These are phyloP conservation scores for Drosophila setifemur DNA, from an alignment of 1,140 invertebrate genomes.

Conservation along the genomic window DNA sequence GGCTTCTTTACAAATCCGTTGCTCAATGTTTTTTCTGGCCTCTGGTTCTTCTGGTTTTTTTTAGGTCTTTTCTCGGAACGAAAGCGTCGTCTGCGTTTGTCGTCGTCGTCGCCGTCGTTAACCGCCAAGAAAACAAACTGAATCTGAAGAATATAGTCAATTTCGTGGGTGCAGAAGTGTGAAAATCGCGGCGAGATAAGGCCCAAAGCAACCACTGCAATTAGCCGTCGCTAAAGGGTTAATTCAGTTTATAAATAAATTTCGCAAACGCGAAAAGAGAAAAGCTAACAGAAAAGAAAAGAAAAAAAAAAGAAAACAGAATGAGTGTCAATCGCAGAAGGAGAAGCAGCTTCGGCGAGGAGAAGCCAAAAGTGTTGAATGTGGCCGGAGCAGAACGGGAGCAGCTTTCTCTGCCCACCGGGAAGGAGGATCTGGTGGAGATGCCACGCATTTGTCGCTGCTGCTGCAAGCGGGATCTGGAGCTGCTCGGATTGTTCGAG, in stretches of 20 bases:
- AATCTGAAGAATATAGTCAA: constrained; percentile 7
- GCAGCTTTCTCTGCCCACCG: constrained; percentile 39
- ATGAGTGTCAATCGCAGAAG: constrained; percentile 62
- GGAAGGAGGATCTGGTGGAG: constrained; percentile 19
- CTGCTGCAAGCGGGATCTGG: constrained; percentile 59
- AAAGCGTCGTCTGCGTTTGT: constrained; percentile 41
- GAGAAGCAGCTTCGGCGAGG: constrained; percentile 8
- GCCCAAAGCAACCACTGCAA: constrained; percentile 15
- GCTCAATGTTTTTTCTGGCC: constrained; percentile 44
- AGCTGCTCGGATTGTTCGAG: constrained; percentile 58
- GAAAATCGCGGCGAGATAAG: constrained; percentile 17
- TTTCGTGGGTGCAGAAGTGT: constrained; percentile 42
- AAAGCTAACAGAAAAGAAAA: constrained; percentile 10
- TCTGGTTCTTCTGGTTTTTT: constrained; percentile 50
- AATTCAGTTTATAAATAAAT: constrained; percentile 29
- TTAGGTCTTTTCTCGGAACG: constrained; percentile 57
- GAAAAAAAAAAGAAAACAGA: constrained; percentile 21
- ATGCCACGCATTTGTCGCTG: constrained; percentile 63
- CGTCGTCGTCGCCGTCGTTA: not conserved
- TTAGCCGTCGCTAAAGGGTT: constrained; percentile 11
- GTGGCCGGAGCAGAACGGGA: not conserved
- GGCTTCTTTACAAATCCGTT: constrained; percentile 40
- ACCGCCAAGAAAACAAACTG: constrained; percentile 5
- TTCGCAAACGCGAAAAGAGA: constrained; percentile 18
- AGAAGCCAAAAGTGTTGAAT: not conserved